Evolutionary conservation across 2,113 vertebrate genomes (phyloP).

Genomic region (Corythornis vintsioides): DNA sequence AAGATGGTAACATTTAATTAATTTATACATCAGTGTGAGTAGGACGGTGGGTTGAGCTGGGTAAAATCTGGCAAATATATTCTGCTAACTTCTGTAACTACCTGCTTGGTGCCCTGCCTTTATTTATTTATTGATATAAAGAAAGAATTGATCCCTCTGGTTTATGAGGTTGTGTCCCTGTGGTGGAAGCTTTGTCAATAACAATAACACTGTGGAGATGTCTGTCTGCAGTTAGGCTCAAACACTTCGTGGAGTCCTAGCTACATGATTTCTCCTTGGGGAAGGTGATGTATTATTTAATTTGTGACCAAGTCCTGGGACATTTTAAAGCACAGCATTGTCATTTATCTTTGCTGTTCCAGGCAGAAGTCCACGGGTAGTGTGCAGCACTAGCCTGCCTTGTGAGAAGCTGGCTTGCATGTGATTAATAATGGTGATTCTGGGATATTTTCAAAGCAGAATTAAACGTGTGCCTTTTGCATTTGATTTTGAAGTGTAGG

Average conservation of each 20-base stretch:
- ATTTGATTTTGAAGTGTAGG: neutral
- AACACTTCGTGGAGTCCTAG: constrained; percentile 5
- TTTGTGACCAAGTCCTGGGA: constrained; percentile 40
- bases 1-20: neutral
- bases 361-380: neutral
- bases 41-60: neutral
- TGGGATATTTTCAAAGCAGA: constrained; percentile 49
- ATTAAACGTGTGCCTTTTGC: neutral
- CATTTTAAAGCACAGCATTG: neutral
- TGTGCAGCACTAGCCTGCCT: neutral
- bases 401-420: constrained; percentile 33
- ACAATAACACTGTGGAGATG: constrained; percentile 16
- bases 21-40: neutral
- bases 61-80: neutral
- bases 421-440: neutral
- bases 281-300: constrained; percentile 68
- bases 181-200: constrained; percentile 63
- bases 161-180: constrained; percentile 53
- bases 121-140: too few relatives aligned
- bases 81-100: neutral
- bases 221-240: constrained; percentile 40
- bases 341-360: constrained; percentile 54
- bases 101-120: neutral
- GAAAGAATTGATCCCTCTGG: constrained; percentile 56
- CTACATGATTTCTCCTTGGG: constrained; percentile 58